Evolutionary conservation across 2,113 vertebrate genomes (phyloP), one percentile per base, ranked within the genome.

Genomic region (Egretta garzetta): DNA sequence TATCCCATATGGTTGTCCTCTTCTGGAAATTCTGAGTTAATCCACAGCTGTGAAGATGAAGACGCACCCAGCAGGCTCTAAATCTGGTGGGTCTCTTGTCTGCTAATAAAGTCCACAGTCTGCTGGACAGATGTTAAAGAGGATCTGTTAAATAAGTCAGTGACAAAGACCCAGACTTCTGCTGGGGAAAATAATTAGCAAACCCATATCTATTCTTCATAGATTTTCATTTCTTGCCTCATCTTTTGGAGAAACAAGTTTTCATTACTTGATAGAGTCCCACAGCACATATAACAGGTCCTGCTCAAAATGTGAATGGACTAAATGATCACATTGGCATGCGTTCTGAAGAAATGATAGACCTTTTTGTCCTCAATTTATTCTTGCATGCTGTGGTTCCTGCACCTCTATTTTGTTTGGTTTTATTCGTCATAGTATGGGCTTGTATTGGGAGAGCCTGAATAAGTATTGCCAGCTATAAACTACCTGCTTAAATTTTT

Each of bases 51-150:
- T 98, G 98, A 97, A 98, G 96, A 98, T 97, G 98, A 98, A 97
- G 97, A 97, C 81, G 80, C 93, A 96, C 97, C 96, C 97, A 98
- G 97, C 96, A 98, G 98, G 98, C 98, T 98, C 76, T 80, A 96
- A 98, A 98, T 98, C 98, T 98, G 95, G 88, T 96, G 96, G 96
- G 97, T 97, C 97, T 97, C 97, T 98, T 96, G 96, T 97, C 95
- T 97, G 96, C 93, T 98, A 98, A 97, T 97, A 97, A 97, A 98
- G 98, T 97, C 97, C 93, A 93, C 95, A 98, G 98, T 99, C 98
- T 99, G 98, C 97, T 97, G 98, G 98, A 99, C 99, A 99, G 98
- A 99, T 99, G 99, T 99, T 99, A 96, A 96, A 96, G 93, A 96
- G 90, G 91, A 97, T 98, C 97, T 98, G 98, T 98, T 98, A 98